Base-by-base conservation (phyloP, 2,113 vertebrate species). In the Labrus mixtus region DNA sequence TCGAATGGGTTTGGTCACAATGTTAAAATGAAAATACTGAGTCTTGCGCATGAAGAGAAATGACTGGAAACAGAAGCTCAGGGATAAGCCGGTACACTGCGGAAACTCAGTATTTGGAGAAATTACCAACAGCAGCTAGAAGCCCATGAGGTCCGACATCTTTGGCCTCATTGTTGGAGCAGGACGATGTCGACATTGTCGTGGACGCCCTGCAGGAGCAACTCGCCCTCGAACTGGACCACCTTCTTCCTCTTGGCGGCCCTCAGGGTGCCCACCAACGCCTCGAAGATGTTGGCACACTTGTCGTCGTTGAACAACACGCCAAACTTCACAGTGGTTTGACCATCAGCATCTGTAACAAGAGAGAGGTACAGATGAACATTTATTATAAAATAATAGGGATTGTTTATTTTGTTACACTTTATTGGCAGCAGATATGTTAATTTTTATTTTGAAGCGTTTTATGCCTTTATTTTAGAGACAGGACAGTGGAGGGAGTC, bases 281-380 rank as follows among this genome's bases (percentile, higher is more conserved):
- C 98, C 94, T 99, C 98, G 50, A 99, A 99, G 89, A 99, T 96
- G 83, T 99, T 99, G 91, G 98, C 97, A 87, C 97, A 99, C 33
- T 92, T 94, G 41, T 98, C 97, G 53, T 99, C 98, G 10, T 72
- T 94, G 78, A 99, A 99, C 62, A 99, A 91, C 50, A 98, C 96
- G 20, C 98, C 98, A 43, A 99, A 99, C 86, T 96, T 99, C 76
- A 99, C 98, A 0, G 90, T 95, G 57, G 93, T 90, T 85, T 95
- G 95, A 61, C 97, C 98, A 29, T 97, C 95, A 29, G 93, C 93
- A 87, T 96, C 98, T 99, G 85, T 33, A 79, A 89, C 3, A 25
- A 54, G 5, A 74, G 0, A 23, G 23, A 0, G 29, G 29, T 6
- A 33, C 29, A 33, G 29, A 33, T 4, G 29, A 33, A 33, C 29